Conservation (phyloP, 2,888 invertebrate species). For the Chironomus tentans region DNA sequence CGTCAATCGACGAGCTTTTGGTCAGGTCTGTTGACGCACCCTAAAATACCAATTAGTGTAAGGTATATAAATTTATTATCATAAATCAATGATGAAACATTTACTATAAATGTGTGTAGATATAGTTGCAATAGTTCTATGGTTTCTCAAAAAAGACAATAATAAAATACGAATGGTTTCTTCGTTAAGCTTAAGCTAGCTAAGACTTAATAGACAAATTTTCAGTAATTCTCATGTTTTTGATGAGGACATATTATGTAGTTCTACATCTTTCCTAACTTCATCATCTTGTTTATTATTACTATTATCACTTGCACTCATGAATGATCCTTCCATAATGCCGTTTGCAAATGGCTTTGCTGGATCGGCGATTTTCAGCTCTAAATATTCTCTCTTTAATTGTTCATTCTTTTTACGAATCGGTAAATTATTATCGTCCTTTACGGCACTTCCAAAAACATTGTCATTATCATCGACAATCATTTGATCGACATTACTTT, state of each 20-base stretch:
- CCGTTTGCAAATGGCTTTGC: background rate
- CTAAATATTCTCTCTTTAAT: conserved; percentile 26
- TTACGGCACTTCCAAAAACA: background rate
- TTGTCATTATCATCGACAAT: background rate
- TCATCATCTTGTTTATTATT: background rate
- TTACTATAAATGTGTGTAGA: too few species aligned
- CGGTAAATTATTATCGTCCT: background rate
- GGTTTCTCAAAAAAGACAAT: too few species aligned
- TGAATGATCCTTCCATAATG: background rate
- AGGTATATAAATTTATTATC: too few species aligned
- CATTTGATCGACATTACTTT: background rate
- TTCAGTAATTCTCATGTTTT: conserved; percentile 35
- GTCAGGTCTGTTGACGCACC: too few species aligned
- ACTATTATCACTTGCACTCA: conserved; percentile 31
- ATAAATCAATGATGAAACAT: too few species aligned
- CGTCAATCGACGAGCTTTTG: too few species aligned
- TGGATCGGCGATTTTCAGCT: conserved; percentile 13
- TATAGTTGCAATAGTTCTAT: too few species aligned
- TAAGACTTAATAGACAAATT: background rate
- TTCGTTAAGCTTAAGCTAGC: background rate
- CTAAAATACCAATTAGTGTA: too few species aligned
- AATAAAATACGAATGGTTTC: too few species aligned
- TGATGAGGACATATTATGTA: conserved; percentile 34
- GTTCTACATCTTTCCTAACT: conserved; percentile 33
- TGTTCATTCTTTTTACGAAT: conserved; percentile 22